phyloP scores from a whole-genome alignment of 2,797 vertebrate species.

The Meda fulgida region DNA sequence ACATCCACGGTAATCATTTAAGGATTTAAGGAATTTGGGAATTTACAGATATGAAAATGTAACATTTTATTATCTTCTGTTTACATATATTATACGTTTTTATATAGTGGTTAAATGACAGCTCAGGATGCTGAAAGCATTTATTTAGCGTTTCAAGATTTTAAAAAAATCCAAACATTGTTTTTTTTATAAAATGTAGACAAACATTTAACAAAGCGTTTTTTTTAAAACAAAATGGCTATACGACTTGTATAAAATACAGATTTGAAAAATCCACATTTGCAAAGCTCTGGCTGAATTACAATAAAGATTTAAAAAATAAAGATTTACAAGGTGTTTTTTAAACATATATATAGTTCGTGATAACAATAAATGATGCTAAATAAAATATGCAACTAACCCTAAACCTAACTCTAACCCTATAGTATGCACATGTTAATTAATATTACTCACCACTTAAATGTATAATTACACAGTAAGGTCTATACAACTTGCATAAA shows the following conservation, averaged over 20 bases:
- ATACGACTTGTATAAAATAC: neutral
- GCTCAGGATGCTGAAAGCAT: slow-evolving; percentile 32
- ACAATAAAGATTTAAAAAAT: neutral
- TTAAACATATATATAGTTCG: too few species aligned
- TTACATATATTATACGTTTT: slow-evolving; percentile 8
- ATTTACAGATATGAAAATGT: slow-evolving; percentile 46
- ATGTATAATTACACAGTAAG: too few species aligned
- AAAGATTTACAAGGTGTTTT: too few species aligned
- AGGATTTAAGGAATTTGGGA: slow-evolving; percentile 39
- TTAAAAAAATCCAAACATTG: neutral
- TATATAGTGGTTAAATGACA: slow-evolving; percentile 38
- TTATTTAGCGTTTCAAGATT: neutral
- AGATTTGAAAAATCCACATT: neutral
- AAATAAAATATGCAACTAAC: too few species aligned
- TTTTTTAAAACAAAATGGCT: neutral
- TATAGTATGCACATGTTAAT: too few species aligned
- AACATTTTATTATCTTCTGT: slow-evolving; percentile 44
- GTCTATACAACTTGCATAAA: neutral
- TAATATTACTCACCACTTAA: too few species aligned
- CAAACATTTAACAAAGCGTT: neutral
- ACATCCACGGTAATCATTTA: slow-evolving; percentile 60
- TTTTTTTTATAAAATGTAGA: neutral
- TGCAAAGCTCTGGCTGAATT: neutral
- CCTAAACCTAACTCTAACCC: too few species aligned
- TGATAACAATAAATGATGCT: too few species aligned